A percentile compares a stretch with the other conserved stretches of the same genome.
These are phyloP conservation scores for Eurystomus glaucurus DNA, from an alignment of 2,797 vertebrate species.

Conservation along the genomic window DNA sequence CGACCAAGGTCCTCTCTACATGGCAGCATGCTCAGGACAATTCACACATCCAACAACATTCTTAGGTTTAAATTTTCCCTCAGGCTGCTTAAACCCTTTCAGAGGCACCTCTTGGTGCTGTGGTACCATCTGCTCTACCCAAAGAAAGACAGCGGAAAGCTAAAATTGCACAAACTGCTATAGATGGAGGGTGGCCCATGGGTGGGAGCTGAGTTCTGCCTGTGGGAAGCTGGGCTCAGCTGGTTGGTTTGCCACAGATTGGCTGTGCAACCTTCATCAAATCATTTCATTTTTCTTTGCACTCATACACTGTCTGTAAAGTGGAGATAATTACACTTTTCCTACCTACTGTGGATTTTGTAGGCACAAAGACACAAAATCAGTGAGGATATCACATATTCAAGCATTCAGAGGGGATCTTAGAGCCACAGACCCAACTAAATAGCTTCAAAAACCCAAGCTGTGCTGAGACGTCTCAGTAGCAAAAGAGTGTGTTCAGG, in stretches of 20 bases:
- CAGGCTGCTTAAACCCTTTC: not conserved
- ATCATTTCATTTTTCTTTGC: not conserved
- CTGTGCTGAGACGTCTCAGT: not conserved
- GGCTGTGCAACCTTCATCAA: not conserved
- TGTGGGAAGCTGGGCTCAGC: not conserved
- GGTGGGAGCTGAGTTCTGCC: not conserved
- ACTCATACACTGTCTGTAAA: not conserved
- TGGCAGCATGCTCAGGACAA: not conserved
- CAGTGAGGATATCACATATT: not conserved
- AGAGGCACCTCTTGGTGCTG: not conserved
- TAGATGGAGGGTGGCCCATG: fast-evolving
- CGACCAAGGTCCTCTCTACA: not conserved
- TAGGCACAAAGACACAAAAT: not conserved
- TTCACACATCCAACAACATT: not conserved
- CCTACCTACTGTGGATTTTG: not conserved
- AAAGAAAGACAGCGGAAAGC: not conserved
- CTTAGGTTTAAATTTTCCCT: not conserved
- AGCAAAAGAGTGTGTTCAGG: not conserved
- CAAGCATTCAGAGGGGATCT: not conserved
- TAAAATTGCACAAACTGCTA: not conserved
- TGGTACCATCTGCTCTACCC: not conserved
- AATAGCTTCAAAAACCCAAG: not conserved
- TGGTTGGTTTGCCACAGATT: not conserved
- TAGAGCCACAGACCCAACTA: not conserved
- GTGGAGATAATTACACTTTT: not conserved